These are phyloP conservation scores for Lophotriccus pileatus DNA, from an alignment of 2,797 vertebrate species.

Conservation along the genomic window DNA sequence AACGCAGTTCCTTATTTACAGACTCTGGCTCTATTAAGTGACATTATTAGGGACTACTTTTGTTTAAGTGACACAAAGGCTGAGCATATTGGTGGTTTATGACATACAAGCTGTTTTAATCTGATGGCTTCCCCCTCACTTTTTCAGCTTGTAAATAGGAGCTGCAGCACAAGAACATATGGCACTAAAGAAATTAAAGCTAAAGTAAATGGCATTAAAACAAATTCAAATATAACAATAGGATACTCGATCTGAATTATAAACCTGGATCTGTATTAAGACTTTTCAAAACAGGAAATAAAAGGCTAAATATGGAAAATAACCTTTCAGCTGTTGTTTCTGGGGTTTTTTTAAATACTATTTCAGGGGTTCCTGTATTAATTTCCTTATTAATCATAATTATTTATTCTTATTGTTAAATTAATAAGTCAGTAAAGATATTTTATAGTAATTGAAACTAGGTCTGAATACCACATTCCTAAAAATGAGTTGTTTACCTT, in stretches of 20 bases:
- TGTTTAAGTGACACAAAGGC: slow-evolving; percentile 71
- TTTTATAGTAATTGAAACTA: neutral
- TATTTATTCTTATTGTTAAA: neutral
- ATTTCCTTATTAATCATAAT: slow-evolving; percentile 27
- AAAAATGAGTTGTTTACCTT: neutral
- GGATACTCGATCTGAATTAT: slow-evolving; percentile 56
- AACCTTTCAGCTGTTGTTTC: neutral
- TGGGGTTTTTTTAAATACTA: neutral
- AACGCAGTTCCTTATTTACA: slow-evolving; percentile 72
- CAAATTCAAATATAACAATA: slow-evolving; percentile 70
- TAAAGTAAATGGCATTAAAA: slow-evolving; percentile 75
- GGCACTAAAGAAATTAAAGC: slow-evolving; percentile 71
- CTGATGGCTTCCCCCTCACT: slow-evolving; percentile 63
- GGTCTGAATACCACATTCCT: neutral
- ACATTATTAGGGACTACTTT: slow-evolving; percentile 76
- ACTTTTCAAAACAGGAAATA: slow-evolving; percentile 36
- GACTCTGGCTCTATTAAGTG: slow-evolving; percentile 72
- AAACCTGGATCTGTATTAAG: slow-evolving; percentile 39
- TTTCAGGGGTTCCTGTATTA: neutral
- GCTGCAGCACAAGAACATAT: slow-evolving; percentile 71
- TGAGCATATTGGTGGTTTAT: slow-evolving; percentile 72
- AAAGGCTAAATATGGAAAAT: neutral
- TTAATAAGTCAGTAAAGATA: neutral
- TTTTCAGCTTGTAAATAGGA: slow-evolving; percentile 69
- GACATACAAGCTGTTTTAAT: slow-evolving; percentile 69